phyloP scores from a whole-genome alignment of 2,113 vertebrate genomes.

The Pavo muticus region DNA sequence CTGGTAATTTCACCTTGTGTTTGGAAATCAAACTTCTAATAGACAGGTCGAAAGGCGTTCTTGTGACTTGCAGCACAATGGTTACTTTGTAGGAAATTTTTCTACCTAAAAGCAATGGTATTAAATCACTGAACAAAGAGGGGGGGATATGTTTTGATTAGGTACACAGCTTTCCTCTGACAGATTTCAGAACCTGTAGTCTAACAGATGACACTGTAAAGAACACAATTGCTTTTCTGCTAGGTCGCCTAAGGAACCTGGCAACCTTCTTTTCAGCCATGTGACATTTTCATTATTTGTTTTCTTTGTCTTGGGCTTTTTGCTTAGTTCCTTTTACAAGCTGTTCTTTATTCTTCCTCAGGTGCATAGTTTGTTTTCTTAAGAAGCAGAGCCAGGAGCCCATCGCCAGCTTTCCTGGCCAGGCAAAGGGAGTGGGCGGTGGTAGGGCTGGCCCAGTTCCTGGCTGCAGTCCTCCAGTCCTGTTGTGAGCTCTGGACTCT shows the following conservation, averaged over 20 bases:
- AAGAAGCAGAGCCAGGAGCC: background rate
- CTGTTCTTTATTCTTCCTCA: background rate
- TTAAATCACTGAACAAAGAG: background rate
- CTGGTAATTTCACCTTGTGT: background rate
- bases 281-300: background rate
- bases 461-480: background rate
- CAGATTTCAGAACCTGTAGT: background rate
- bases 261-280: background rate
- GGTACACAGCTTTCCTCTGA: background rate
- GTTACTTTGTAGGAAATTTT: background rate
- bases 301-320: background rate
- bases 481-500: background rate
- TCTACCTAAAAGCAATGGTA: background rate
- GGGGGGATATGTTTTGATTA: background rate
- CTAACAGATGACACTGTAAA: background rate
- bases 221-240: background rate
- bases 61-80: accelerated
- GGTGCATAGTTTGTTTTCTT: background rate
- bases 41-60: background rate
- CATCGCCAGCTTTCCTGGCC: background rate
- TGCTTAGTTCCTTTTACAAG: background rate
- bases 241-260: background rate
- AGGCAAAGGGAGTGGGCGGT: background rate
- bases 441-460: background rate
- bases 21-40: background rate